A percentile compares a stretch with the other conserved stretches of the same genome.
Conservation (phyloP, 1,140 invertebrate species). For the Listronotus bonariensis region DNA sequence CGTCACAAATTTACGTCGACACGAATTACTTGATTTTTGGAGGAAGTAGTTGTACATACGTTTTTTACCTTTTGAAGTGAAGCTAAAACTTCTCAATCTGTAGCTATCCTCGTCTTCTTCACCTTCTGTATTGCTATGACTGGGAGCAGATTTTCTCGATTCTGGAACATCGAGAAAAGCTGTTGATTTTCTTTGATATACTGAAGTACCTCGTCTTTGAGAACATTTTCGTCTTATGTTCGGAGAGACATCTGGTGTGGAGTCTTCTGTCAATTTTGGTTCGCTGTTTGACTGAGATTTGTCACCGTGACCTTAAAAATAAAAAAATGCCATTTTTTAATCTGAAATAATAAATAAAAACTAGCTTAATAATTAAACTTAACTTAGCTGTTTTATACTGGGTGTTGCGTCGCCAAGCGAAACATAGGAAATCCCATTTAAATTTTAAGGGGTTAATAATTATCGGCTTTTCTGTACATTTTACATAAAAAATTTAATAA, state of each 20-base stretch:
- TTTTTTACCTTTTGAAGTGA: constrained; percentile 79
- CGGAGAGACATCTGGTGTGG: constrained; percentile 60
- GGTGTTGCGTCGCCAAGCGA: too few relatives aligned
- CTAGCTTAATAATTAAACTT: too few relatives aligned
- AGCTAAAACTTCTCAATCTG: constrained; percentile 84
- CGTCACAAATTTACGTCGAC: too few relatives aligned
- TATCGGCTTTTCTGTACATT: too few relatives aligned
- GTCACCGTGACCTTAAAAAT: constrained; percentile 57
- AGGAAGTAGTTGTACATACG: too few relatives aligned
- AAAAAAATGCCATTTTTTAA: too few relatives aligned
- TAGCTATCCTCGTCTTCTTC: constrained; percentile 83
- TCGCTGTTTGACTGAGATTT: constrained; percentile 58
- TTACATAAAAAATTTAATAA: too few relatives aligned
- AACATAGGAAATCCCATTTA: too few relatives aligned
- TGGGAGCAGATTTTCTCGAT: constrained; percentile 38
- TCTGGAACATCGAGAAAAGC: constrained; percentile 81
- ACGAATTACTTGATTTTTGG: too few relatives aligned
- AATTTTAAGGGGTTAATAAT: too few relatives aligned
- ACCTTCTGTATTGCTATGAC: constrained; percentile 56
- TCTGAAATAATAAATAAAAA: too few relatives aligned
- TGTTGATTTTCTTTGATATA: constrained; percentile 69
- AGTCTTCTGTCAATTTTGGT: constrained; percentile 50
- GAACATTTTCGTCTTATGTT: constrained; percentile 61
- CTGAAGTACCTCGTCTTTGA: constrained; percentile 58
- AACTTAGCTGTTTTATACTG: too few relatives aligned